Conservation (phyloP, 1,140 invertebrate genomes). For the Matsumurasca onukii region DNA sequence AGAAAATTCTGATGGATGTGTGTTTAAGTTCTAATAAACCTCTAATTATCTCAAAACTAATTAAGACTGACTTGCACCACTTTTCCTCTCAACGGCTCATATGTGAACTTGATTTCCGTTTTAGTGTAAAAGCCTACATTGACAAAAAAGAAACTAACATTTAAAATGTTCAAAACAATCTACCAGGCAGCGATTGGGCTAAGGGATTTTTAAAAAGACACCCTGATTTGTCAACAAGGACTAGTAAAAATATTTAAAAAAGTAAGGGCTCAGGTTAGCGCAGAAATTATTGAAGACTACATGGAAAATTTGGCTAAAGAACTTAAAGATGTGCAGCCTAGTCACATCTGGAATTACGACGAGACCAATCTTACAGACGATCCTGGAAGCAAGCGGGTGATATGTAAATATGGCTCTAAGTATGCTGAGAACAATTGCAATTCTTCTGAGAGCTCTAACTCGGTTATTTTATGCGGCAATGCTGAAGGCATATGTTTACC, state of each 20-base stretch:
- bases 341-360: background rate
- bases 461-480: background rate
- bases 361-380: too few relatives aligned
- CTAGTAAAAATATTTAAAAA: conserved; percentile 7
- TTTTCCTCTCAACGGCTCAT: too few relatives aligned
- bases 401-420: background rate
- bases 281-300: background rate
- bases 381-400: background rate
- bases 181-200: background rate
- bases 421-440: background rate
- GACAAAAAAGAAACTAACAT: conserved; percentile 13
- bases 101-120: conserved; percentile 5
- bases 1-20: too few relatives aligned
- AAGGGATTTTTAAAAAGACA: background rate
- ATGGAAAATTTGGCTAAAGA: conserved; percentile 3
- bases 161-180: background rate
- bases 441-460: background rate
- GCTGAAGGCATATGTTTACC: background rate
- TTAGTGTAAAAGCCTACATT: conserved; percentile 9
- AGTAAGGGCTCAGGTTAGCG: background rate
- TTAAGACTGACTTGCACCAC: too few relatives aligned
- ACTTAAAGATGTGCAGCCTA: background rate
- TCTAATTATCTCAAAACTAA: too few relatives aligned
- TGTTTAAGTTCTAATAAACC: too few relatives aligned
- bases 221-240: background rate